Percentiles rank a stretch among this genome's conserved stretches.
These are phyloP conservation scores for Eugnorisma glareosa DNA, from an alignment of 2,888 invertebrate genomes.

Conservation along the genomic window DNA sequence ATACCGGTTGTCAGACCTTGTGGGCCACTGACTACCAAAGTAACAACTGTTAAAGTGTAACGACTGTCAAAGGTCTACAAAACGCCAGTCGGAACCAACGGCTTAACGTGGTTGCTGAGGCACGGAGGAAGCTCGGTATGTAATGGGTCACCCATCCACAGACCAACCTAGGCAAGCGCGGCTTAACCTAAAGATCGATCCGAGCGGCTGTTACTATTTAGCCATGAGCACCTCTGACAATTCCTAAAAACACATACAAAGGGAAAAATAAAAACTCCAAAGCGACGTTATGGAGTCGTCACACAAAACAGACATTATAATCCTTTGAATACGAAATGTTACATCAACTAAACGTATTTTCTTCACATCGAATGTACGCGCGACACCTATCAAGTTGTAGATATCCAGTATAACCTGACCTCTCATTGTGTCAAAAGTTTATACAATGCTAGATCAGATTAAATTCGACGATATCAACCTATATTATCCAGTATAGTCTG, in stretches of 20 bases:
- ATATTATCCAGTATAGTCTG: background rate
- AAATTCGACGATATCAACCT: background rate
- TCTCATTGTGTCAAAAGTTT: background rate
- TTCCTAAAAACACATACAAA: background rate
- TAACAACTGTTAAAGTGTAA: too few species aligned
- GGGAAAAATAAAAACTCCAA: constrained; percentile 5
- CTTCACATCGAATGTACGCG: constrained; percentile 6
- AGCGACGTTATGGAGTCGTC: constrained; percentile 15
- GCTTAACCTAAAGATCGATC: too few species aligned
- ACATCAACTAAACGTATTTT: constrained; percentile 50
- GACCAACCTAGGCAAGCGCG: too few species aligned
- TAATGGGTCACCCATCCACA: too few species aligned
- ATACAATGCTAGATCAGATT: background rate
- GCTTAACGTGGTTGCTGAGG: too few species aligned
- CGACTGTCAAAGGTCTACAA: too few species aligned
- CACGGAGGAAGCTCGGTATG: too few species aligned
- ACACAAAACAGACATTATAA: constrained; percentile 33
- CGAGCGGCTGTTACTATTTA: too few species aligned
- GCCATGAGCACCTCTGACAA: too few species aligned
- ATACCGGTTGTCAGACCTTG: too few species aligned
- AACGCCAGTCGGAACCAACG: too few species aligned
- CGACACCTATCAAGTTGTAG: background rate
- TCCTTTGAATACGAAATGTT: constrained; percentile 51
- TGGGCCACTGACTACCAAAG: too few species aligned
- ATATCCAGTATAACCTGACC: background rate